Evolutionary conservation across 2,888 invertebrate species (phyloP).

Genomic region (Mesodorylaimus sp.): DNA sequence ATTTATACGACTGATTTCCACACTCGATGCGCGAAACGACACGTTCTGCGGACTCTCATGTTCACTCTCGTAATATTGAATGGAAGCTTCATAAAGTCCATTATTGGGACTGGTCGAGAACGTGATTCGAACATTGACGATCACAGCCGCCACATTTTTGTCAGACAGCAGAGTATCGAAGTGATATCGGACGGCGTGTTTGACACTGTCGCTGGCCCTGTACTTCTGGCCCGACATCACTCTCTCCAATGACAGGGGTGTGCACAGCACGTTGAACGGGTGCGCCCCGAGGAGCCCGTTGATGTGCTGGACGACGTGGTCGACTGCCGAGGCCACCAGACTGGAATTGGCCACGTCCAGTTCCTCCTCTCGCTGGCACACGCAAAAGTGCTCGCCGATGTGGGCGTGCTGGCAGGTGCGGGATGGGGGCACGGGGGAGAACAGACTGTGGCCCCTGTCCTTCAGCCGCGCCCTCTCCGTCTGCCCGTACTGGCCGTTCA

Average conservation of each 20-base stretch:
- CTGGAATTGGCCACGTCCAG: slow-evolving; percentile 13
- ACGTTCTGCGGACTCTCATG: slow-evolving; percentile 13
- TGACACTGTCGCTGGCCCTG: slow-evolving; percentile 13
- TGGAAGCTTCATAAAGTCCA: slow-evolving; percentile 19
- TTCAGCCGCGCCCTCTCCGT: not conserved
- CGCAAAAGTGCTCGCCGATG: slow-evolving; percentile 24
- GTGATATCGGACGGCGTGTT: slow-evolving; percentile 12
- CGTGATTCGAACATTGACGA: slow-evolving; percentile 11
- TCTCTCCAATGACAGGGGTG: slow-evolving; percentile 13
- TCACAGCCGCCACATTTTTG: not conserved
- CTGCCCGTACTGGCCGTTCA: not conserved
- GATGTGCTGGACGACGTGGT: slow-evolving; percentile 13
- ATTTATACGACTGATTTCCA: slow-evolving; percentile 23
- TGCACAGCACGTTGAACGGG: no score
- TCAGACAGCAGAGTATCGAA: not conserved
- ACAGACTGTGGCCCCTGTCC: slow-evolving; percentile 14
- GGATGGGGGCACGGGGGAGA: slow-evolving; percentile 15
- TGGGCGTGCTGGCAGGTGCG: slow-evolving; percentile 19
- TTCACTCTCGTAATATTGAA: slow-evolving; percentile 13
- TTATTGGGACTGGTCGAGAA: slow-evolving; percentile 16
- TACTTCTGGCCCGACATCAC: not conserved
- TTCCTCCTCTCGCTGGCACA: slow-evolving; percentile 17
- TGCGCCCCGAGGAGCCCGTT: slow-evolving; percentile 14
- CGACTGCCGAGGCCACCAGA: slow-evolving; percentile 15
- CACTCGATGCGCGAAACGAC: no score